These are phyloP conservation scores for Melospiza georgiana DNA, from an alignment of 2,113 vertebrate genomes.

Conservation along the genomic window DNA sequence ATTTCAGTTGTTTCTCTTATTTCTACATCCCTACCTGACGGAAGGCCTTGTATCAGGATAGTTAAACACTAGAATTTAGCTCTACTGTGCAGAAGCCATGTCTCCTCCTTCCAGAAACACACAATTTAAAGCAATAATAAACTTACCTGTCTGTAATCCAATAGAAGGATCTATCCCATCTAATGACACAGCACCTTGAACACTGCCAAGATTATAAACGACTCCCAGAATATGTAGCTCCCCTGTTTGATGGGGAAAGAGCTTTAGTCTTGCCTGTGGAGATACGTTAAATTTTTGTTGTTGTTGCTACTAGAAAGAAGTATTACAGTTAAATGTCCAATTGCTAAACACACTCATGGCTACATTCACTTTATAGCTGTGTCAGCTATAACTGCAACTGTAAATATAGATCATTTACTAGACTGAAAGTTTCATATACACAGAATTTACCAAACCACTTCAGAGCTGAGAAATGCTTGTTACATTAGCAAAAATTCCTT, in stretches of 20 bases:
- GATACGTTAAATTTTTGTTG: constrained; percentile 76
- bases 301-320: constrained; percentile 67
- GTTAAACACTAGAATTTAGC: background rate
- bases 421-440: background rate
- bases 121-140: background rate
- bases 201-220: constrained; percentile 89
- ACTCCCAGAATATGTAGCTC: constrained; percentile 92
- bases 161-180: constrained; percentile 77
- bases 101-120: background rate
- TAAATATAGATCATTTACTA: background rate
- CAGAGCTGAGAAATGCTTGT: background rate
- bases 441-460: background rate
- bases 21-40: background rate
- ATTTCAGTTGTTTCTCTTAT: background rate
- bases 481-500: background rate
- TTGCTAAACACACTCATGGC: background rate
- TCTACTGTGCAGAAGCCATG: background rate
- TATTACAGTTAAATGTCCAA: constrained; percentile 38
- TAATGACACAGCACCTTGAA: constrained; percentile 70
- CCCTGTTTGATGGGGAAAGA: constrained; percentile 93
- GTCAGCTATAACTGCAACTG: background rate
- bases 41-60: background rate
- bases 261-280: constrained; percentile 91
- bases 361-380: background rate
- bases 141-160: constrained; percentile 81